These are phyloP conservation scores for Scaptomyza flava DNA, from an alignment of 2,888 invertebrate species.

Conservation along the genomic window DNA sequence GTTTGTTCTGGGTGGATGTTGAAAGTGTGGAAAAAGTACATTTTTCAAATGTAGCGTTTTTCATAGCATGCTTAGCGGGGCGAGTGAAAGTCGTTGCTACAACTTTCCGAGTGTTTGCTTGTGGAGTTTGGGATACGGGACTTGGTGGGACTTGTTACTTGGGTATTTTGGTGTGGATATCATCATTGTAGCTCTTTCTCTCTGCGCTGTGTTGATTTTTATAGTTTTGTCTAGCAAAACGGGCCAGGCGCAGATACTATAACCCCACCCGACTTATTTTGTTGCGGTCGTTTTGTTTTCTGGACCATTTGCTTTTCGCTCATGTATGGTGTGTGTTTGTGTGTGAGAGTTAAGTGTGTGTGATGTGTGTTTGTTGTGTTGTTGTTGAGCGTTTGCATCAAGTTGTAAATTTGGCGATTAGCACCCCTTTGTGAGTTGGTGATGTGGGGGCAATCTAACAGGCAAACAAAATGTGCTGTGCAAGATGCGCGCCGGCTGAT, in stretches of 20 bases:
- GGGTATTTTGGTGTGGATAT: constrained; percentile 33
- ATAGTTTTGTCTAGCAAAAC: constrained; percentile 63
- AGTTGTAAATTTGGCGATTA: constrained; percentile 83
- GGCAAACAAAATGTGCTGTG: constrained; percentile 53
- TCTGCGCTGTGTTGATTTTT: constrained; percentile 68
- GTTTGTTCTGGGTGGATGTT: neutral
- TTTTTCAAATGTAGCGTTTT: constrained; percentile 81
- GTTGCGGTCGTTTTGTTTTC: constrained; percentile 80
- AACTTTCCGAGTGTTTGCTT: constrained; percentile 22
- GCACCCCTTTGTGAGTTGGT: constrained; percentile 76
- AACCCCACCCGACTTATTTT: constrained; percentile 24
- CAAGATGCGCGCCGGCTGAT: constrained; percentile 74
- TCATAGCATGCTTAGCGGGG: constrained; percentile 63
- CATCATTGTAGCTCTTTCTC: constrained; percentile 39
- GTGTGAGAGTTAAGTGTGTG: constrained; percentile 27
- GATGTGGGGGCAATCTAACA: constrained; percentile 63
- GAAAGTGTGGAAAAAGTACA: constrained; percentile 71
- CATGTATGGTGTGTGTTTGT: constrained; percentile 24
- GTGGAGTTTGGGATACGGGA: constrained; percentile 12
- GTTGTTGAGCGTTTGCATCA: constrained; percentile 64
- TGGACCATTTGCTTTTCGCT: constrained; percentile 78
- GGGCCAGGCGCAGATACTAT: constrained; percentile 56
- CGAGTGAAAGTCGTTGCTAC: constrained; percentile 62
- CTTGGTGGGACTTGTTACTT: constrained; percentile 11
- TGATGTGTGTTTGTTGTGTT: constrained; percentile 27